These are phyloP conservation scores for Pagrus major DNA, from an alignment of 2,113 vertebrate species.

Conservation along the genomic window DNA sequence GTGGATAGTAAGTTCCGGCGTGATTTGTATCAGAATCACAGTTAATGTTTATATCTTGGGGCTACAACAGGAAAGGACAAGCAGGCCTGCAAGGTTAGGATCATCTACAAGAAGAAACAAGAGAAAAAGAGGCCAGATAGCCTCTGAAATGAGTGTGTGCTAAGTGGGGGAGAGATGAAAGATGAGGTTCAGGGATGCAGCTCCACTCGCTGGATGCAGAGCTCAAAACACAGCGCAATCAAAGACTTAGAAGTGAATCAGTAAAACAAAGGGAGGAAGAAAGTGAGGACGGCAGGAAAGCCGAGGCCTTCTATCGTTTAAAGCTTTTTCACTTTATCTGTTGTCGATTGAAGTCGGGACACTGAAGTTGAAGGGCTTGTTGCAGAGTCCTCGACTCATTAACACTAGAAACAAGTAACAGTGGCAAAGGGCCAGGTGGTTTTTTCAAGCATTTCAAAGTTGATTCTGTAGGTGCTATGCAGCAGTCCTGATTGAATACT, in stretches of 20 bases:
- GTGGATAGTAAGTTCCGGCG: slow-evolving; percentile 4
- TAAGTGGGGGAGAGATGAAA: slow-evolving; percentile 51
- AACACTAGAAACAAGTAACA: slow-evolving; percentile 35
- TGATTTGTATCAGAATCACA: slow-evolving; percentile 38
- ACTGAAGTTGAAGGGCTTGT: slow-evolving; percentile 20
- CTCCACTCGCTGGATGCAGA: slow-evolving; percentile 30
- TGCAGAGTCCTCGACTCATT: slow-evolving; percentile 26
- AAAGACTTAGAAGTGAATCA: slow-evolving; percentile 35
- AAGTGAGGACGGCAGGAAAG: background rate
- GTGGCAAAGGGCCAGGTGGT: background rate
- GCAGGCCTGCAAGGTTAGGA: slow-evolving; percentile 34
- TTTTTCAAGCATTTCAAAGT: background rate
- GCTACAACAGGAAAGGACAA: slow-evolving; percentile 27
- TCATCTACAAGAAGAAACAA: slow-evolving; percentile 9
- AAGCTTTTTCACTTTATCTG: slow-evolving; percentile 5
- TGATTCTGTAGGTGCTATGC: background rate
- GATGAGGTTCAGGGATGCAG: slow-evolving; percentile 33
- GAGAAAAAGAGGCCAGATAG: slow-evolving; percentile 30
- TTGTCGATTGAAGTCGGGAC: slow-evolving; percentile 11
- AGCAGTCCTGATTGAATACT: background rate
- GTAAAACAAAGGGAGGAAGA: slow-evolving; percentile 32
- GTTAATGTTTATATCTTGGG: slow-evolving; percentile 36
- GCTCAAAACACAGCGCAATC: slow-evolving; percentile 47
- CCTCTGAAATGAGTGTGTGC: slow-evolving; percentile 35
- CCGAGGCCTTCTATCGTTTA: slow-evolving; percentile 9